Base-by-base conservation (phyloP, 2,888 invertebrate genomes). In the Orthosia incerta region DNA sequence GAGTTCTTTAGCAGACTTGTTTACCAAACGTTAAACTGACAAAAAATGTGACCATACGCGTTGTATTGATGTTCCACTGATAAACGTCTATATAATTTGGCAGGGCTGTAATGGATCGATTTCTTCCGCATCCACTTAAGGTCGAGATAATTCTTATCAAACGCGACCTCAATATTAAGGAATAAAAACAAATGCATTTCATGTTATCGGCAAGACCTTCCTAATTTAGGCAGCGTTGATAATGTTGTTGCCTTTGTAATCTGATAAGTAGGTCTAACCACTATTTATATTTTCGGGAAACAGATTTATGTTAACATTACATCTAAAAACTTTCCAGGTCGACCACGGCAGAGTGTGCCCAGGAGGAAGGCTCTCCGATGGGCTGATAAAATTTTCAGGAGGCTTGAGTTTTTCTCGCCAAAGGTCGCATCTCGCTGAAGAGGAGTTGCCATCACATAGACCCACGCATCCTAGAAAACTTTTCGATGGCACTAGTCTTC, bases 71-170 rank as follows among this genome's bases (percentile, higher is more conserved):
- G 67, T 68, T 67, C 75, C 64, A 50, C 73, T 69, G 80, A 83
- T 84, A 89, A 84, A 84, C 78, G 82, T 74, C 90, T 86, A 74
- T 87, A 76, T 84, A 89, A 93, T 93, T 94, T 91, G 89, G 92
- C 89, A 85, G 89, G 77, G 82, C 91, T 90, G 90, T 89, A 91
- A 89, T 87, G 85, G 83, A 89, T 88, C 86, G 89, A 91, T 90
- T 91, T 88, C 95, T 95, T 95, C 95, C 95, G 94, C 87, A 86
- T 93, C 89, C 86, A 86, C 86, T 80, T 94, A 93, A 95, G 95
- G 94, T 89, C 91, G 86, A 85, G 91, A 93, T 93, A 92, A 87
- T 86, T 87, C 83, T 89, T 95, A 95, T 95, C 95, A 92, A 85
- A 81, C 80, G 79, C 87, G 91, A 92, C 94, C 94, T 95, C 89